A percentile compares a stretch with the other conserved stretches of the same genome.
phyloP scores from a whole-genome alignment of 2,113 vertebrate genomes.

The Pogonocichla stellata region DNA sequence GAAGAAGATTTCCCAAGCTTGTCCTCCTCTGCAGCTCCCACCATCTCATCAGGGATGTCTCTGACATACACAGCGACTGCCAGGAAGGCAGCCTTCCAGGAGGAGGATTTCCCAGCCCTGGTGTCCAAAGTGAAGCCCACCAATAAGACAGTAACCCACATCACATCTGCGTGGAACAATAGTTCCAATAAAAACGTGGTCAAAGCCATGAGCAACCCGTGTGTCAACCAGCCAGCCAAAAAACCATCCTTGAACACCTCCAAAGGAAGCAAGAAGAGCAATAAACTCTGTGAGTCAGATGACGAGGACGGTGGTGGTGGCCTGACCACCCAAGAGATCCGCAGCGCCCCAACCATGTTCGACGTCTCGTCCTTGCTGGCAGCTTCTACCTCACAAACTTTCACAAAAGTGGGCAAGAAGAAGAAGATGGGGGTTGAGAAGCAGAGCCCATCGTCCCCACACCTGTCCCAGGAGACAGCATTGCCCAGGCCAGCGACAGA shows the following conservation, averaged over 20 bases:
- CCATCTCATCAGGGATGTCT: conserved; percentile 64
- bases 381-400: conserved; percentile 62
- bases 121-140: conserved; percentile 83
- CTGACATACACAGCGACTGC: conserved; percentile 76
- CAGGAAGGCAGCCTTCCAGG: conserved; percentile 84
- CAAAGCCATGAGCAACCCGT: conserved; percentile 57
- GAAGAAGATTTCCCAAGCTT: conserved; percentile 97
- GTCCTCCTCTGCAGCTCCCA: conserved; percentile 59
- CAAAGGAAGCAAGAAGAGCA: conserved; percentile 65
- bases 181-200: conserved; percentile 71
- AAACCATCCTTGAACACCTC: conserved; percentile 71
- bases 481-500: conserved; percentile 57
- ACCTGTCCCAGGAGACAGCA: not conserved
- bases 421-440: conserved; percentile 82
- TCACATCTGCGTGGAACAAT: conserved; percentile 85
- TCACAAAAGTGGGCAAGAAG: conserved; percentile 84
- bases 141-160: conserved; percentile 67
- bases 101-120: conserved; percentile 95
- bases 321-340: conserved; percentile 79
- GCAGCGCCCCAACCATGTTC: conserved; percentile 80
- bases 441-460: not conserved
- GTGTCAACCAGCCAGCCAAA: conserved; percentile 70
- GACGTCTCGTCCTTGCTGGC: conserved; percentile 88
- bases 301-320: conserved; percentile 69
- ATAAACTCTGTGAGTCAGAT: conserved; percentile 41